A percentile compares a stretch with the other conserved stretches of the same genome.
phyloP scores from a whole-genome alignment of 2,113 vertebrate species.

The Syngnathoides biaculeatus region DNA sequence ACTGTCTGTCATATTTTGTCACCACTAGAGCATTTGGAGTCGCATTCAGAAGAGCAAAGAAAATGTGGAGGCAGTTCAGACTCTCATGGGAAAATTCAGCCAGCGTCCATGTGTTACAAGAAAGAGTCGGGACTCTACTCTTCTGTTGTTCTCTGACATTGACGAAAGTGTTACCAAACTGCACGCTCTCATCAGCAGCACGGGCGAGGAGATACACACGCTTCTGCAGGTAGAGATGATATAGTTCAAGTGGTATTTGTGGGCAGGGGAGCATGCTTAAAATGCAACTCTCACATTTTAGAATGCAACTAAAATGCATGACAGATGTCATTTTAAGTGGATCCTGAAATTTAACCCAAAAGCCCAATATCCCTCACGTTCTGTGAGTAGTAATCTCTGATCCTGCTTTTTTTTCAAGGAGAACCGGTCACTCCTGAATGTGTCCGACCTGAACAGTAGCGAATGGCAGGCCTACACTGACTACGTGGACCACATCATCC shows the following conservation, averaged over 20 bases:
- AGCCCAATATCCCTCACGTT: no score
- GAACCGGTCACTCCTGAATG: conserved; percentile 76
- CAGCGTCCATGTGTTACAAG: conserved; percentile 60
- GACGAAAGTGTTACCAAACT: conserved; percentile 62
- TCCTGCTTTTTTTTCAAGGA: conserved; percentile 53
- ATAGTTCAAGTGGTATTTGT: background rate
- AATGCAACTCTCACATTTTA: background rate
- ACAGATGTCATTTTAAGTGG: no score
- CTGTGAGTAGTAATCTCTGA: background rate
- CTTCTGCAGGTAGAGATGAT: conserved; percentile 45
- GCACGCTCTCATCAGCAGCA: conserved; percentile 53
- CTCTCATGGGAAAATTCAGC: conserved; percentile 60
- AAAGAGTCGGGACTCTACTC: conserved; percentile 44
- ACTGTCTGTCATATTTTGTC: conserved; percentile 15
- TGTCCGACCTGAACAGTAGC: conserved; percentile 64
- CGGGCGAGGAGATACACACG: conserved; percentile 64
- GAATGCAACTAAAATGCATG: no score
- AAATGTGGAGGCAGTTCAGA: conserved; percentile 67
- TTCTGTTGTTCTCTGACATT: conserved; percentile 62
- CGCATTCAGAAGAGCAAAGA: conserved; percentile 71
- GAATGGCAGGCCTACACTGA: conserved; percentile 76
- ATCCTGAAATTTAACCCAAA: no score
- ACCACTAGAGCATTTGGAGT: conserved; percentile 54
- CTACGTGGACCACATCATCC: conserved; percentile 74
- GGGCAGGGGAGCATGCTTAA: background rate